These are phyloP conservation scores for Oreortyx pictus DNA, from an alignment of 2,797 vertebrate genomes.

Conservation along the genomic window DNA sequence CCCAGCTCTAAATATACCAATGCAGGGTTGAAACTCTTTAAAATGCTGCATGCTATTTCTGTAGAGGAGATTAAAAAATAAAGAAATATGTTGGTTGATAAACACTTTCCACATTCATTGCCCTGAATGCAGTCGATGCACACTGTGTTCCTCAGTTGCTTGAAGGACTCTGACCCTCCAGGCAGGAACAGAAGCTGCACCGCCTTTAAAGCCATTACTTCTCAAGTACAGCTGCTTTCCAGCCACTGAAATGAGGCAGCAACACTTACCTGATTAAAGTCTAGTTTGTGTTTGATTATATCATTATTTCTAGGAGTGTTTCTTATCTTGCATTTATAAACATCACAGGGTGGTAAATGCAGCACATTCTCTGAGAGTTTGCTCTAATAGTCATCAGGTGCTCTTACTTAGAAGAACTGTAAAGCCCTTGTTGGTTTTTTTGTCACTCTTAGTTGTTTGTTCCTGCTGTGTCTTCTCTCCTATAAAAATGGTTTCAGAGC, in stretches of 20 bases:
- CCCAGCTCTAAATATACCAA: neutral
- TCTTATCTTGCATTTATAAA: slow-evolving; percentile 29
- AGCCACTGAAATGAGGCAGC: neutral
- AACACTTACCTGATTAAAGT: neutral
- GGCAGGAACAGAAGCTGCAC: neutral
- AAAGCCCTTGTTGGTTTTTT: neutral
- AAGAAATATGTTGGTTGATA: neutral
- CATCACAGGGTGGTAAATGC: neutral
- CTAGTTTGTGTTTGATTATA: neutral
- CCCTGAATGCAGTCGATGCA: accelerated
- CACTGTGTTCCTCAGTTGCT: accelerated
- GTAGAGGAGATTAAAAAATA: neutral
- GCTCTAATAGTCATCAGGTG: neutral
- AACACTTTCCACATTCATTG: neutral
- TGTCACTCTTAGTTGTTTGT: neutral
- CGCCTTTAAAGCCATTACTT: neutral
- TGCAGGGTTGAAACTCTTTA: neutral
- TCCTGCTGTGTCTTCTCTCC: neutral
- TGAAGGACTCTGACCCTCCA: neutral
- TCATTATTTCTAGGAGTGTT: neutral
- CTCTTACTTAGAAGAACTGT: neutral
- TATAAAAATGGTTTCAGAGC: neutral
- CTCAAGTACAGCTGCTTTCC: neutral
- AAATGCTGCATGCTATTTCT: accelerated
- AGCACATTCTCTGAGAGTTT: neutral